Evolutionary conservation across 2,797 vertebrate genomes (phyloP), one percentile per base, ranked within the genome.

Genomic region (Lemur catta): DNA sequence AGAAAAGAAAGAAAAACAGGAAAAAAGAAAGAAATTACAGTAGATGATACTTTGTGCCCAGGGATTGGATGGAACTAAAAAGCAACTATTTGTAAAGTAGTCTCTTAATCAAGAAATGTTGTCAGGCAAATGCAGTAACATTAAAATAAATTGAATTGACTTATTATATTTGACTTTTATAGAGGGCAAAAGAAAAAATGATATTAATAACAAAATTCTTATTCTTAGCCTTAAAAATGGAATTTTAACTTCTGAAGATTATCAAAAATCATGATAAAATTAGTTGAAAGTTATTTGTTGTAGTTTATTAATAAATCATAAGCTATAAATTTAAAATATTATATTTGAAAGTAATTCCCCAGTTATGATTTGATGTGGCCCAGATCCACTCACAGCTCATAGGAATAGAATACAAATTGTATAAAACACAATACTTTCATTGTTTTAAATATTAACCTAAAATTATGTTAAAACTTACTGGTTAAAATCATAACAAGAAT

Each of bases 261-360:
- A 71, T 13, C 22, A 86, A 95, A 95, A 84, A 46, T 61, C 57
- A 15, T 75, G 14, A 82, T 50, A 92, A 74, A 97, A 71, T 80
- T 48, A 13, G 24, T 30, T 93, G 28, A 15, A 95, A 71, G 7
- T 9, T 71, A 55, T 81, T 84, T 76, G 18, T 17, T 90, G 4
- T 43, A 43, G 14, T 90, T 95, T 79, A 76, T 5, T 84, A 91
- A 78, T 55, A 96, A 93, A 65, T 82, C 11, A 63, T 4, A 84
- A 90, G 3, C 4, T 91, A 46, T 87, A 38, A 55, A 14, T 59
- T 57, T 96, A 91, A 55, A 89, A 48, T 65, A 72, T 26, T 78
- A 52, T 30, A 30, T 80, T 72, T 78, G 22, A 95, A 82, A 76
- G 0, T 55, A 84, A 63, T 35, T 81, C 9, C 35, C n/a, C 30